Percentiles rank a stretch among this genome's conserved stretches.
Conservation (phyloP, 2,113 vertebrate genomes). For the human (Homo sapiens) region DNA sequence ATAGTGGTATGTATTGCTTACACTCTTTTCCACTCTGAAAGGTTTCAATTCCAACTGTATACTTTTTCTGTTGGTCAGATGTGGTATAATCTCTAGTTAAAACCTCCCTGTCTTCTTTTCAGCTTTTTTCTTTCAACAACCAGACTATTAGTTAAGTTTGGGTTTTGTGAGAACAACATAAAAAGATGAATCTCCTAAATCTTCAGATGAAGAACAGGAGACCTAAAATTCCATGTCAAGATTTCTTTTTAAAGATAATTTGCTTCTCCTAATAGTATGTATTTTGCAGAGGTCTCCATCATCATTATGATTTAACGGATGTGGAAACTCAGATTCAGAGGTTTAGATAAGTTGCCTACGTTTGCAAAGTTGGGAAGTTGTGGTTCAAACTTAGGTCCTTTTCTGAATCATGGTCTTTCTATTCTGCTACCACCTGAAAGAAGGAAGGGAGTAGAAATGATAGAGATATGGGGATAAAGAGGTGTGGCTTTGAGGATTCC, state of each 20-base stretch:
- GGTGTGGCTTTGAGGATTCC: background rate
- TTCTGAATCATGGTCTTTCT: background rate
- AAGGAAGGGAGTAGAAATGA: background rate
- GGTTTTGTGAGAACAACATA: background rate
- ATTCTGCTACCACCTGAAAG: background rate
- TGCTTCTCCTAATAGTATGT: background rate
- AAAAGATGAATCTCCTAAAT: background rate
- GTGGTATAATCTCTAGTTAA: background rate
- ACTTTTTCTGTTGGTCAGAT: background rate
- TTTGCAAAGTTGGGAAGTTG: background rate
- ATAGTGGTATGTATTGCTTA: conserved; percentile 84
- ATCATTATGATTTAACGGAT: background rate
- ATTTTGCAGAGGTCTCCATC: background rate
- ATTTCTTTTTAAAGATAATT: background rate
- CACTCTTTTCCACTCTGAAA: background rate
- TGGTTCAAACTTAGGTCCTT: background rate
- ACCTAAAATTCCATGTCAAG: background rate
- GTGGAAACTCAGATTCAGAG: background rate
- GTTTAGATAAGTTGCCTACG: background rate
- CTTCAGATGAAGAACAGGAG: background rate
- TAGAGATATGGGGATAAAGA: background rate
- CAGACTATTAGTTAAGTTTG: background rate
- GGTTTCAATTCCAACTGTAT: background rate
- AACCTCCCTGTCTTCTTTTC: background rate
- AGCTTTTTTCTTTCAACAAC: background rate